These are phyloP conservation scores for Ornithorhynchus anatinus DNA, from an alignment of 2,113 vertebrate genomes.

Conservation along the genomic window DNA sequence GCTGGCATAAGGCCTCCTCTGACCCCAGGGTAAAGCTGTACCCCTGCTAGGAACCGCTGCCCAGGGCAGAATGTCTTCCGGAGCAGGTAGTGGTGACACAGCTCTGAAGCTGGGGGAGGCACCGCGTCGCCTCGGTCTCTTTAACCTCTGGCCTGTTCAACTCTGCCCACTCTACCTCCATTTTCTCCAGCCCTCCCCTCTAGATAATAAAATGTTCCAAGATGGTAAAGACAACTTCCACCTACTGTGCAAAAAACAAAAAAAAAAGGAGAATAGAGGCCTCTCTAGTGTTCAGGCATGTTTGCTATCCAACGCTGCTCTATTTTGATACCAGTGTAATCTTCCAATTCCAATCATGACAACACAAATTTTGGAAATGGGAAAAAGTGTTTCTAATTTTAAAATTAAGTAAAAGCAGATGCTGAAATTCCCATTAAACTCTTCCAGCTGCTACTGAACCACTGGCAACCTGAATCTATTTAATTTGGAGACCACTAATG, in stretches of 20 bases:
- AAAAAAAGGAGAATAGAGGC: background rate
- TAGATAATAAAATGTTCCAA: background rate
- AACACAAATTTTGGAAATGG: slow-evolving; percentile 43
- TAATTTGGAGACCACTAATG: slow-evolving; percentile 64
- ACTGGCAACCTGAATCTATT: slow-evolving; percentile 65
- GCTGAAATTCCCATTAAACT: slow-evolving; percentile 59
- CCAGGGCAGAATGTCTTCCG: too few species aligned
- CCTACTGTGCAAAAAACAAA: slow-evolving; percentile 8
- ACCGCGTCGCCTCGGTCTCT: too few species aligned
- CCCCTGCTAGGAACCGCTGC: too few species aligned
- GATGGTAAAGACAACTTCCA: background rate
- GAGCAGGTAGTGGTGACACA: too few species aligned
- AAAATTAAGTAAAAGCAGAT: slow-evolving; percentile 70
- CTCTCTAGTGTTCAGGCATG: slow-evolving; percentile 29
- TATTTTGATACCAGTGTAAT: slow-evolving; percentile 8
- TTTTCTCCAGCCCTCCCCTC: too few species aligned
- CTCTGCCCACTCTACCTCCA: too few species aligned
- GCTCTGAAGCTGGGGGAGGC: too few species aligned
- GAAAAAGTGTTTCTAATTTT: slow-evolving; percentile 60
- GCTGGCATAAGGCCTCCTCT: too few species aligned
- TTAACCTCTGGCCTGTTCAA: too few species aligned
- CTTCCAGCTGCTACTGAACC: slow-evolving; percentile 72
- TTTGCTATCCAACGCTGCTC: slow-evolving; percentile 25
- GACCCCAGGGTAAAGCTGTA: too few species aligned
- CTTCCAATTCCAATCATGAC: slow-evolving; percentile 38